A percentile compares a stretch with the other conserved stretches of the same genome.
Evolutionary conservation across 2,113 vertebrate genomes (phyloP).

Genomic region (Tetrao urogallus): DNA sequence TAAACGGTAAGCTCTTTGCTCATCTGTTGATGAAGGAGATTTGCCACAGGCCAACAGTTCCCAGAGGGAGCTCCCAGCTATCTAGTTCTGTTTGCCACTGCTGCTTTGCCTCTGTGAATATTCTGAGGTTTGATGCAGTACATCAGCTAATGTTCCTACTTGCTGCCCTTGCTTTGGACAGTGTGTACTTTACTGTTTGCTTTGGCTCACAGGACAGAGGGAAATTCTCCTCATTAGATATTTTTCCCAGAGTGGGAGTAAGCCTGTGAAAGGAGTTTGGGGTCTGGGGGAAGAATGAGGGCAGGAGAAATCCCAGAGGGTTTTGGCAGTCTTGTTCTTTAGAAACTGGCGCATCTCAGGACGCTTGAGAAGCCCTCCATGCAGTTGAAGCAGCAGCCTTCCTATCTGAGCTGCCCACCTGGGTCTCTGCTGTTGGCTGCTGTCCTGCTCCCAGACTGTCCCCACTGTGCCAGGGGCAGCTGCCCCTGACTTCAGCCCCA

Average conservation of each 20-base stretch:
- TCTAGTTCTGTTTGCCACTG: background rate
- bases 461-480: background rate
- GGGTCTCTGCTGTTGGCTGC: background rate
- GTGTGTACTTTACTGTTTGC: background rate
- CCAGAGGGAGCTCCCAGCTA: background rate
- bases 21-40: background rate
- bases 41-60: conserved; percentile 9
- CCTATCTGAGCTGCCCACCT: background rate
- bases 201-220: background rate
- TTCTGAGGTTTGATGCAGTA: background rate
- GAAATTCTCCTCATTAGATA: background rate
- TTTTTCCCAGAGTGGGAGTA: background rate
- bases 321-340: background rate
- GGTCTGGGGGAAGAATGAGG: background rate
- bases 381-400: background rate
- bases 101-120: background rate
- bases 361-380: background rate
- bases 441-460: background rate
- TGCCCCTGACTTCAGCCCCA: background rate
- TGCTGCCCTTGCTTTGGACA: background rate
- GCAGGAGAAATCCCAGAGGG: background rate
- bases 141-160: background rate
- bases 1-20: conserved; percentile 81
- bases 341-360: background rate
- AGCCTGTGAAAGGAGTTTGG: background rate